Evolutionary conservation across 92 coral and sea anemone species (phyloP), one percentile per base, ranked within the genome.

Genomic region (Montipora capitata): DNA sequence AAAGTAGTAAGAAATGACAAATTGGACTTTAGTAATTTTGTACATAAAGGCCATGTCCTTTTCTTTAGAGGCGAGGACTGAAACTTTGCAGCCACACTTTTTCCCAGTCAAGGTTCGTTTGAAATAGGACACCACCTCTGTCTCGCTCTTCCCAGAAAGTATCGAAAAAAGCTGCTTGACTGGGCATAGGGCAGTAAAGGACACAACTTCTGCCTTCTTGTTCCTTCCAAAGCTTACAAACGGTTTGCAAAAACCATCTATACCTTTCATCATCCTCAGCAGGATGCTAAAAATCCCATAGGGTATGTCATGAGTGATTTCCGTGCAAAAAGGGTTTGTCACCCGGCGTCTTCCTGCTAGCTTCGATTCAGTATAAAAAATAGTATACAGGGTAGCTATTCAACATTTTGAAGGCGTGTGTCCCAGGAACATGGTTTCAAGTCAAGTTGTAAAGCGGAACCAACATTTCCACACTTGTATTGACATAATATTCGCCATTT

Each of bases 121-220:
- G 78, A 92, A 92, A 79, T 88, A 76, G 40, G 72, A 63, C 72
- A 77, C 85, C 68, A 89, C 94, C 45, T 94, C 92, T 48, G 61
- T 71, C 94, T 61, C 82, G 90, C 92, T 91, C 65, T 16, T 73
- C 78, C 78, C 78, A 3, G 78, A 73, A 73, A 73, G 78, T 73
- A 73, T 51, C 61, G 62, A 73, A 16, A 73, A 73, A 45, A 94
- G 79, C 81, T 91, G 76, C 89, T 84, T 82, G 80, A 85, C 91
- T 84, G 88, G 87, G 17, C 89, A 77, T 80, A 94, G 3, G 2
- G 92, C 40, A 56, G 92, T 85, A 70, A 94, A 91, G 18, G 95
- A 91, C 40, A 91, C 84, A 51, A 91, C 93, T 72, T 88, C 97
- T 54, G 91, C 93, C 88, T 88, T 91, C 72, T 63, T 88, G 90